Base-by-base conservation (phyloP, 1,140 invertebrate genomes). In the Anastrepha ludens region DNA sequence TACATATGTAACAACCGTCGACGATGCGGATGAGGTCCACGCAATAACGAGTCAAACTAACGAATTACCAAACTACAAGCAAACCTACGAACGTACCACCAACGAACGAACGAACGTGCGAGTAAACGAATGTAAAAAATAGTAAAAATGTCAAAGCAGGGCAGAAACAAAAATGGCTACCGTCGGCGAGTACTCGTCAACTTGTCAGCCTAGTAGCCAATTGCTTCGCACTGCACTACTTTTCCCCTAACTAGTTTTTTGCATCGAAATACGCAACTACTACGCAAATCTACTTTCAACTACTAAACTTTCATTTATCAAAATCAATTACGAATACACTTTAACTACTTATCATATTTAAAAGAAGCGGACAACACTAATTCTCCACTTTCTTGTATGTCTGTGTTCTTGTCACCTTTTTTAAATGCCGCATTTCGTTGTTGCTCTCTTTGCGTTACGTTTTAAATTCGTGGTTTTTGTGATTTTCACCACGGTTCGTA, bases 131-230 rank as follows among this genome's bases (percentile, higher is more conserved):
- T 67, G 70, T 41, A 67, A 86, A 88, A 87, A 62, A 87, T 67
- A 86, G 65, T 59, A 59, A 88, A 87, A 88, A 88, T 87, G 86
- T 87, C 86, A 88, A 88, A 88, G 70, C 86, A 87, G 85, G 20
- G 86, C 70, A 74, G 64, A 87, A 88, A 88, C 60, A 88, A 88
- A 88, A 88, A 88, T 88, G 88, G 88, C 88, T 87, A 86, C 87
- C 74, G 74, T 81, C 47, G 74, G 47, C 74, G 41, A 81, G 55
- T 29, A 81, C 74, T 81, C 74, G 67, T 74, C 67, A 47, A 74
- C 15, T 81, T 55, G 74, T 81, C 47, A 81, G n/a, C 67, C 70
- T 70, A 59, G 65, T 58, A 85, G 62, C n/a, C 62, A 86, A 81
- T n/a, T 81, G 74, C 74, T 81, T 55, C 47, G 74, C 74, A 50